Percentiles rank a stretch among this genome's conserved stretches.
phyloP scores from a whole-genome alignment of 2,797 vertebrate species.

The Novumbra hubbsi region DNA sequence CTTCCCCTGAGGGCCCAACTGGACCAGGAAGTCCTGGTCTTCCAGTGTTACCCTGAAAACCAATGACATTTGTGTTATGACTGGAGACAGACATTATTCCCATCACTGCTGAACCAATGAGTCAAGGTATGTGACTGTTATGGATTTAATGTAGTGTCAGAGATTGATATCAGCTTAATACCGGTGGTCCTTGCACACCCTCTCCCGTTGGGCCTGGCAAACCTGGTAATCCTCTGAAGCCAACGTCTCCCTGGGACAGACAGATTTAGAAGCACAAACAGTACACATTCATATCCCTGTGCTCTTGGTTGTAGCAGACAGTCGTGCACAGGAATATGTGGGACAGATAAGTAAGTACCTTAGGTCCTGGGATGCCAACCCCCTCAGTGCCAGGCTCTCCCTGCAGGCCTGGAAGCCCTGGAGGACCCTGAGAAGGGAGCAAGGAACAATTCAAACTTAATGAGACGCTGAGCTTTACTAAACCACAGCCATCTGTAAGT shows the following conservation, averaged over 20 bases:
- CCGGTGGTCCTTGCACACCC: slow-evolving; percentile 83
- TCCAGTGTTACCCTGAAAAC: slow-evolving; percentile 79
- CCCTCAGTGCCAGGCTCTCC: slow-evolving; percentile 85
- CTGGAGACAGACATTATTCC: slow-evolving; percentile 5
- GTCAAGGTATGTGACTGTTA: neutral
- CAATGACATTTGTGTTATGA: slow-evolving; percentile 31
- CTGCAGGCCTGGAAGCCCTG: slow-evolving; percentile 75
- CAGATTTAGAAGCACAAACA: slow-evolving; percentile 8
- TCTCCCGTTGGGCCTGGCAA: slow-evolving; percentile 81
- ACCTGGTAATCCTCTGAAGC: slow-evolving; percentile 82
- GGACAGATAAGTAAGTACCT: slow-evolving; percentile 66
- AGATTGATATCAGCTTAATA: slow-evolving; percentile 54
- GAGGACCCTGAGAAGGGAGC: slow-evolving; percentile 73
- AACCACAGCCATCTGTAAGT: slow-evolving; percentile 2
- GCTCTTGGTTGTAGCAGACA: slow-evolving; percentile 1
- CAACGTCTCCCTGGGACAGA: slow-evolving; percentile 81
- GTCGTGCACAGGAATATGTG: neutral
- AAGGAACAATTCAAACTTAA: slow-evolving; percentile 4
- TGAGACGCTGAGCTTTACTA: neutral
- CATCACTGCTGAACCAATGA: neutral
- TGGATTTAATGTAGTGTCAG: neutral
- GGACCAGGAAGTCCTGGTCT: slow-evolving; percentile 78
- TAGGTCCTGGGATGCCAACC: slow-evolving; percentile 84
- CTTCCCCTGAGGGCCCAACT: slow-evolving; percentile 81
- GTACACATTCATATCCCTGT: neutral